Evolutionary conservation across 2,113 vertebrate genomes (phyloP), one percentile per base, ranked within the genome.

Genomic region (Trachemys scripta): DNA sequence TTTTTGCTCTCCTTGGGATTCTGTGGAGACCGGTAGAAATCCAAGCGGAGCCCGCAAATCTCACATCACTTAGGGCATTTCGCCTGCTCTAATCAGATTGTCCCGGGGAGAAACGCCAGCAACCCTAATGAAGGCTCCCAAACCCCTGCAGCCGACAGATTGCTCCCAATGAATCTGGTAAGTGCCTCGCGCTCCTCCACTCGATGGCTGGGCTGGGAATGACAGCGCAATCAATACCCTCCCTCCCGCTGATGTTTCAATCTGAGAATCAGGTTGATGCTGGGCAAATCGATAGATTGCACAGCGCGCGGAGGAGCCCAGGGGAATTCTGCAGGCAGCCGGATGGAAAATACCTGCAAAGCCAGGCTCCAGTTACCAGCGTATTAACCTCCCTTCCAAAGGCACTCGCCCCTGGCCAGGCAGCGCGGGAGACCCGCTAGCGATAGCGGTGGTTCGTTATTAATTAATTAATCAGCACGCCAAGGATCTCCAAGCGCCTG

Each of bases 81-180:
- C 93, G 91, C 92, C 93, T 94, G 93, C 95, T 94, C 90, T 96
- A 95, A 97, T 96, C 96, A 90, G 85, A 98, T 93, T 96, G 94
- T 92, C 94, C 95, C 0, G 22, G 72, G 13, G 88, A 96, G 91
- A 85, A 53, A 78, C 51, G 49, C 4, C 31, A 76, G 42, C 45
- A 27, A 25, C 45, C 13, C 51, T 69, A 78, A 50, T 13, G 8
- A 35, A 29, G 1, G 42, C 93, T 84, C 4, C 1, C 91, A 80
- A 89, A 89, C 87, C 78, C 92, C 80, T 1, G 0, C 1, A 1
- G 92, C 90, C 91, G 83, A 79, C 89, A 57, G 89, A 82, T 5
- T 1, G 75, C 89, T 97, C 88, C 97, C 88, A 62, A 42, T 12
- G 57, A 50, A 1, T 4, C 91, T 84, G 81, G 88, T 3, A 0